phyloP scores from a whole-genome alignment of 2,888 invertebrate genomes.

The Drosophila formosana region DNA sequence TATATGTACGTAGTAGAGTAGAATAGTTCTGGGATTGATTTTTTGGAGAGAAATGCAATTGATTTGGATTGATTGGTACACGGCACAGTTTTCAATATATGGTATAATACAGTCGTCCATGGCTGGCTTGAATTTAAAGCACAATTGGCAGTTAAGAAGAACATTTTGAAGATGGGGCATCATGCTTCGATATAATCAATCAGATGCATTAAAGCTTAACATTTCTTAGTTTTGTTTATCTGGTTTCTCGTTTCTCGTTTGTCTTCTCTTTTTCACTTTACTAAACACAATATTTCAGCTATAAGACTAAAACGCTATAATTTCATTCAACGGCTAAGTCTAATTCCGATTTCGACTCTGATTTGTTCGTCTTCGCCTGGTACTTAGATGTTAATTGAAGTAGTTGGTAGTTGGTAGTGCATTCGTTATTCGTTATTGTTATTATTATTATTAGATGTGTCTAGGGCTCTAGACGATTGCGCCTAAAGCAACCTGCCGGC shows the following conservation, averaged over 20 bases:
- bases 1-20: conserved; percentile 35
- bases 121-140: conserved; percentile 73
- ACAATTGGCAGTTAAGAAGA: conserved; percentile 72
- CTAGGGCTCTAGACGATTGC: conserved; percentile 89
- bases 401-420: conserved; percentile 67
- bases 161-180: conserved; percentile 50
- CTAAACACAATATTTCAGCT: conserved; percentile 77
- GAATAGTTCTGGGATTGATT: conserved; percentile 32
- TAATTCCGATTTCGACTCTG: conserved; percentile 42
- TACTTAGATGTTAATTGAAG: conserved; percentile 76
- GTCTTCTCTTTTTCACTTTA: conserved; percentile 33
- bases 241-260: conserved; percentile 28
- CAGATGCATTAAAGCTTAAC: conserved; percentile 66
- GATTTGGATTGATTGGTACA: conserved; percentile 32
- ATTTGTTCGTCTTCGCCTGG: conserved; percentile 54
- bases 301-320: conserved; percentile 78
- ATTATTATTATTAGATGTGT: not conserved
- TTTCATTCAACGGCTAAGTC: conserved; percentile 74
- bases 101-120: conserved; percentile 78
- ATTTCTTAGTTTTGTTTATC: conserved; percentile 41
- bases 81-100: conserved; percentile 69
- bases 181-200: conserved; percentile 37
- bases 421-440: conserved; percentile 26
- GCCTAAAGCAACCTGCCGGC: conserved; percentile 93
- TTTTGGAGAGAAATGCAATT: conserved; percentile 55